Evolutionary conservation across 2,113 vertebrate genomes (phyloP).

Genomic region (Laticauda colubrina): DNA sequence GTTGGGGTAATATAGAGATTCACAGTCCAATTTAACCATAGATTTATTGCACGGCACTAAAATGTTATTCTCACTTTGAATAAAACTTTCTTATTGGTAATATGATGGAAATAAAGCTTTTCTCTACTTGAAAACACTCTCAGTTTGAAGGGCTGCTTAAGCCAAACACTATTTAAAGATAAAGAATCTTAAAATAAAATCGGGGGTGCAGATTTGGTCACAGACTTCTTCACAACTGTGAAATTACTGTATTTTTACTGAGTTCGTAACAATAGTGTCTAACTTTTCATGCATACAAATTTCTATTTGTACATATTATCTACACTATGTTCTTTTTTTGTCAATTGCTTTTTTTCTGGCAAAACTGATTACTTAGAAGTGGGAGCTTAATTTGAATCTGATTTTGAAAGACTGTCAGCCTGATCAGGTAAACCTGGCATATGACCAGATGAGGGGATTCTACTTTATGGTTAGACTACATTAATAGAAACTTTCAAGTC

Average conservation of each 20-base stretch:
- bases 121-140: neutral
- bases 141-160: neutral
- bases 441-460: neutral
- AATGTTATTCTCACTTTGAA: neutral
- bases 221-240: neutral
- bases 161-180: neutral
- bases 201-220: neutral
- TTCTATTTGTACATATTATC: neutral
- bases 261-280: neutral
- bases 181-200: neutral
- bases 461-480: neutral
- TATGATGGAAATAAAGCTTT: neutral
- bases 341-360: neutral
- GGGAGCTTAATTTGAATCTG: neutral
- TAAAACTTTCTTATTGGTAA: neutral
- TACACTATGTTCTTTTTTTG: neutral
- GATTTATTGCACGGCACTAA: neutral
- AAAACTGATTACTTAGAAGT: neutral
- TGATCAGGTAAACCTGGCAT: neutral
- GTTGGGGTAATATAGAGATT: neutral
- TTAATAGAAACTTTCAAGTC: neutral
- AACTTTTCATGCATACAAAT: neutral
- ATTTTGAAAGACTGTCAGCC: neutral
- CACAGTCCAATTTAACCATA: neutral
- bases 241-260: neutral